These are phyloP conservation scores for Cryptus armator DNA, from an alignment of 2,888 invertebrate genomes.

Conservation along the genomic window DNA sequence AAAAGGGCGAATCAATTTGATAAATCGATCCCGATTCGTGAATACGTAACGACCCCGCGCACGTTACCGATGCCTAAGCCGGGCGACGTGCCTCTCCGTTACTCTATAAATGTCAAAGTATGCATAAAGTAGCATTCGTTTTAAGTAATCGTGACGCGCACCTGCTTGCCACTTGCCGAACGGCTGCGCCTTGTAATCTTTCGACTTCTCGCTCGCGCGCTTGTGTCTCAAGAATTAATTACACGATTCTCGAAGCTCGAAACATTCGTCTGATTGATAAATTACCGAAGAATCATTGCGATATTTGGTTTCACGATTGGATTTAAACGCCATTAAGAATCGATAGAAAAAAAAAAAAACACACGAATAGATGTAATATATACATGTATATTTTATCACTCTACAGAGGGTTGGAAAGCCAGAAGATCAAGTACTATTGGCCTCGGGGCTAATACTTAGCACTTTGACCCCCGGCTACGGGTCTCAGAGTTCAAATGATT, in stretches of 20 bases:
- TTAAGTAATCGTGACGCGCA: conserved; percentile 66
- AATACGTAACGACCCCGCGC: conserved; percentile 50
- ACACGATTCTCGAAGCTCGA: conserved; percentile 47
- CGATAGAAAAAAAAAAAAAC: not conserved
- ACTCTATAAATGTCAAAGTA: conserved; percentile 68
- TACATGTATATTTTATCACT: conserved; percentile 2
- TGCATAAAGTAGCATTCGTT: conserved; percentile 64
- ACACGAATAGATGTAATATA: no score
- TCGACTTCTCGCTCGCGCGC: conserved; percentile 15
- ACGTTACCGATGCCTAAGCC: conserved; percentile 13
- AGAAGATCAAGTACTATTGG: not conserved
- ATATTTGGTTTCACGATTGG: conserved; percentile 14
- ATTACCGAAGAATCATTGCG: conserved; percentile 32
- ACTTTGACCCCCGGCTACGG: conserved; percentile 21
- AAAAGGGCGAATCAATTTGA: conserved; percentile 58
- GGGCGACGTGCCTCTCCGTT: conserved; percentile 51
- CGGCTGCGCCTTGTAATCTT: conserved; percentile 61
- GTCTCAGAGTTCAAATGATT: conserved; percentile 49
- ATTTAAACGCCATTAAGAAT: conserved; percentile 2
- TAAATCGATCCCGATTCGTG: conserved; percentile 61
- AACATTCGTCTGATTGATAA: conserved; percentile 57
- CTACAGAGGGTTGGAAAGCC: not conserved
- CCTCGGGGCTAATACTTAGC: conserved; percentile 17
- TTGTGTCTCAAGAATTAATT: conserved; percentile 58
- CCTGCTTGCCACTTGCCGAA: conserved; percentile 57